These are phyloP conservation scores for Odontophorus gujanensis DNA, from an alignment of 2,113 vertebrate genomes.

Conservation along the genomic window DNA sequence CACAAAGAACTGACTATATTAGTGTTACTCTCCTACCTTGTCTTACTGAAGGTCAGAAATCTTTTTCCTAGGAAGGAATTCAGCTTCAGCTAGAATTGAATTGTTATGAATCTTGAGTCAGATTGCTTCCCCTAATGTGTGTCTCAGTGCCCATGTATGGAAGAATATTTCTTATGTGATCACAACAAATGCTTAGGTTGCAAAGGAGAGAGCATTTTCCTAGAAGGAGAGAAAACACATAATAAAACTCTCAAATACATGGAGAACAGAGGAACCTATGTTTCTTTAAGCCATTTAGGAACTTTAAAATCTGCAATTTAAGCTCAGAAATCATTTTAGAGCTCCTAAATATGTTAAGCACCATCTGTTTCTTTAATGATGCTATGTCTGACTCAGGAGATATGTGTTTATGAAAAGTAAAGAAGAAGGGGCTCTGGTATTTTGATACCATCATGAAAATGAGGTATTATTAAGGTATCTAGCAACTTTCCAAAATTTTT, in stretches of 20 bases:
- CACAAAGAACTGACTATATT: neutral
- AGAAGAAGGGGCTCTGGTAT: neutral
- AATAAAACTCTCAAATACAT: neutral
- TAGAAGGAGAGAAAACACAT: neutral
- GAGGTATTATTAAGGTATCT: neutral
- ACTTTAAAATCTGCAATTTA: conserved; percentile 19
- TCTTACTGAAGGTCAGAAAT: conserved; percentile 10
- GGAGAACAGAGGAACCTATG: neutral
- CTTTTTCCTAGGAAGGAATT: neutral
- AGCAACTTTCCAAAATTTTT: neutral
- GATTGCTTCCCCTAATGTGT: neutral
- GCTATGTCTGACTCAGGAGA: neutral
- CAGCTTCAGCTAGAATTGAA: neutral
- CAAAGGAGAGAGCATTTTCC: neutral
- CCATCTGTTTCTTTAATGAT: conserved; percentile 49
- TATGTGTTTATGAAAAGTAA: neutral
- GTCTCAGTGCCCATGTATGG: neutral
- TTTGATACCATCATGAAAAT: neutral
- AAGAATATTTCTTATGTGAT: conserved; percentile 8
- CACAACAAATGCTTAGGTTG: neutral
- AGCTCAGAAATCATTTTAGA: neutral
- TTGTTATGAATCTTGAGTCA: neutral
- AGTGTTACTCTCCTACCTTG: conserved; percentile 4
- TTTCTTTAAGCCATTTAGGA: neutral
- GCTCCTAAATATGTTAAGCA: conserved; percentile 23